Percentiles rank a stretch among this genome's conserved stretches.
These are phyloP conservation scores for Sycophila texana DNA, from an alignment of 2,888 invertebrate genomes.

Conservation along the genomic window DNA sequence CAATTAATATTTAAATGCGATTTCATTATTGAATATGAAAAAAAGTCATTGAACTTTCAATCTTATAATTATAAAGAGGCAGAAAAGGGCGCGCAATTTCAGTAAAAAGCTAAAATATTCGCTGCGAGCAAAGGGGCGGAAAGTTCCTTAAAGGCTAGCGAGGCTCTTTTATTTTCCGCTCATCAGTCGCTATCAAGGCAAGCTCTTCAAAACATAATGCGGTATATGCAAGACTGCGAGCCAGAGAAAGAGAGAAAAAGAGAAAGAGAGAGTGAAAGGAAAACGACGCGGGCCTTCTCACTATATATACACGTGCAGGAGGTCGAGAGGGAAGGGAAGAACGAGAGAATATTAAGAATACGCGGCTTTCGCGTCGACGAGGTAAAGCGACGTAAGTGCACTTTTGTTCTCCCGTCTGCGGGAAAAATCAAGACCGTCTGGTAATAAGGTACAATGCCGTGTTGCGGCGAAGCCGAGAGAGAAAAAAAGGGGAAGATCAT, in stretches of 20 bases:
- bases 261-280: constrained; percentile 40
- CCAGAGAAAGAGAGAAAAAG: constrained; percentile 18
- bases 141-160: neutral
- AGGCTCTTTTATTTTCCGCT: constrained; percentile 19
- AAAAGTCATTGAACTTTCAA: too few species aligned
- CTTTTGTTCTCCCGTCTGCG: constrained; percentile 40
- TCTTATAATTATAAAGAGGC: neutral
- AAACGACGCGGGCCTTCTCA: neutral
- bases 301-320: neutral
- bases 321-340: neutral
- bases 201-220: constrained; percentile 32
- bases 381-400: constrained; percentile 41
- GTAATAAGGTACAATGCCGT: constrained; percentile 43
- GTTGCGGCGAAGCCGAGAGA: constrained; percentile 25
- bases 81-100: neutral
- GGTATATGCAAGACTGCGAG: constrained; percentile 24
- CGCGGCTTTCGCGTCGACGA: constrained; percentile 2
- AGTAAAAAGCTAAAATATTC: neutral
- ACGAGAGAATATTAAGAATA: constrained; percentile 46
- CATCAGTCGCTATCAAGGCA: constrained; percentile 17
- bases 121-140: neutral
- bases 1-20: too few species aligned
- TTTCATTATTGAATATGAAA: too few species aligned
- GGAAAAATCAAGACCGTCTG: constrained; percentile 52
- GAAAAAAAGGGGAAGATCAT: constrained; percentile 68